Evolutionary conservation across 2,888 invertebrate genomes (phyloP), one percentile per base, ranked within the genome.

Genomic region (Ommatoiulus sabulosus): DNA sequence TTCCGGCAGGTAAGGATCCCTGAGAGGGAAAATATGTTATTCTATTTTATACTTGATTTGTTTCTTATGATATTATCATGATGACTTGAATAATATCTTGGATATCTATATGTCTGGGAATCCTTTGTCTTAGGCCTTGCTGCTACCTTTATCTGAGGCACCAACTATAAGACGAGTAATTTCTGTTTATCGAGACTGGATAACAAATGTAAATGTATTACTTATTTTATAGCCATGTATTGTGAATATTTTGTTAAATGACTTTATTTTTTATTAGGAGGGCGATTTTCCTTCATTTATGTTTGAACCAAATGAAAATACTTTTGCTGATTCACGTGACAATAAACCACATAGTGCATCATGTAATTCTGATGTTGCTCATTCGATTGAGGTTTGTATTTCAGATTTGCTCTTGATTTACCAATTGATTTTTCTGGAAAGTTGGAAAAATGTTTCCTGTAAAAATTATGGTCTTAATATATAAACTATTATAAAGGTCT

Each of bases 141-240:
- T 98, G 87, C 93, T 98, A 91, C 97, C 97, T 90, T 98, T 98
- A 92, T 94, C 95, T 3, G 97, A 98, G 92, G 96, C 97, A 17
- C 95, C 96, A 90, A 97, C 98, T 6, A 96, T 97, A 90, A 94
- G 97, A 86, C 95, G 97, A 91, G 97, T 98, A 84, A 97, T 99
- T 91, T 95, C 96, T 84, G 96, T 98, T 4, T 99, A 99, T 92
- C 97, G 97, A 92, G 98, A 99, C 93, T 97, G 99, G 96, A 98
- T 99, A 93, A 92, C 92, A 43, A 43, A 43, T 24, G 84, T 84
- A 91, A 84, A 6, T 35, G 15, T 84, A 44, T 84, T 35, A 17
- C 6, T n/a, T n/a, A 12, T 52, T 63, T 63, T 5, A 63, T 20
- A n/a, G n/a, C 6, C 63, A 35, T 43, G 6, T 84, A 57, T 87